Evolutionary conservation across 2,797 vertebrate species (phyloP), one percentile per base, ranked within the genome.

Genomic region (Gastrophryne carolinensis): DNA sequence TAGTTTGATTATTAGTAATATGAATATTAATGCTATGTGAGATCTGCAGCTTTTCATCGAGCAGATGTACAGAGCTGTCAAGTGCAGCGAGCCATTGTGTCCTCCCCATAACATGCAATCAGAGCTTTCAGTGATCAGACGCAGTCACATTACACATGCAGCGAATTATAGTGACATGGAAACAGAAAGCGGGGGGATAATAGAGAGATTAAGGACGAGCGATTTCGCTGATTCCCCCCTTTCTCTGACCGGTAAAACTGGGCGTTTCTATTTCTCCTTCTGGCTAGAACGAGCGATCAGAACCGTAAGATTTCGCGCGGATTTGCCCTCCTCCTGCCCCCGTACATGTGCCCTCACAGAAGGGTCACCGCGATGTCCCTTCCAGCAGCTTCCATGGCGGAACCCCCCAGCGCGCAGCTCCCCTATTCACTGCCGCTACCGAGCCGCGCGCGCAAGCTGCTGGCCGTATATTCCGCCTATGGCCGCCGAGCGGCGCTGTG

Each of bases 181-280:
- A 34, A 23, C 19, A 15, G 39, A 44, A 49, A 61, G 65, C 35
- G 13, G 49, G 10, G 19, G 32, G 32, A 15, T 50, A 54, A 65
- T 64, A 62, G 30, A 35, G 37, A 65, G 67, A 78, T 72, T 66
- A 64, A 41, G 65, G 52, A 78, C 44, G 19, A 39, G 49, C 19
- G 37, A n/a, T 29, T 61, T 72, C 47, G 47, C 27, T 27, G 30
- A 62, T 69, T 65, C 70, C 63, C 71, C 69, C 77, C n/a, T n/a
- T 60, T 65, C 60, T 78, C 58, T 72, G 75, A 57, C 67, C 75
- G 50, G 17, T 64, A 64, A 63, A 78, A 78, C 75, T 78, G 75
- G 75, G 75, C 75, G 75, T 65, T 72, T 52, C 75, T 78, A 52
- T 53, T 66, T 24, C 63, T 50, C 56, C 68, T 62, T 41, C 50